Evolutionary conservation across 2,797 vertebrate genomes (phyloP).

Genomic region (Odontamblyopus rebecca): DNA sequence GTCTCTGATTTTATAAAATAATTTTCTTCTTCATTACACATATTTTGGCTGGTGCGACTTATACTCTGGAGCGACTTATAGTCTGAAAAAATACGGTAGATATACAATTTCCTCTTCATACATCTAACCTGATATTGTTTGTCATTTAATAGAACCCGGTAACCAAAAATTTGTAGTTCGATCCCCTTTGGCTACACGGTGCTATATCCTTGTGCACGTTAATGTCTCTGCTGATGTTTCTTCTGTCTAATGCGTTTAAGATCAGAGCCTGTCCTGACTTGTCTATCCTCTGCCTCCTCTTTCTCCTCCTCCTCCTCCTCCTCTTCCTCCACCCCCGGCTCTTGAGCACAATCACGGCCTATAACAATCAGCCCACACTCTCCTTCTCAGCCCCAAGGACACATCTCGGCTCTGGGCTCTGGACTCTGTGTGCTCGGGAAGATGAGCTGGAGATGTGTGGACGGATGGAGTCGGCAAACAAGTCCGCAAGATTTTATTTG

Average conservation of each 20-base stretch:
- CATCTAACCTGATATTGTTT: too few relatives aligned
- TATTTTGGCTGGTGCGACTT: too few relatives aligned
- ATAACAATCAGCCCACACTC: constrained; percentile 2
- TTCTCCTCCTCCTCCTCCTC: background rate
- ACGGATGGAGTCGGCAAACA: too few relatives aligned
- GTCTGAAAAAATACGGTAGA: too few relatives aligned
- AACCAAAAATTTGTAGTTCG: background rate
- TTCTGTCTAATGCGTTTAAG: background rate
- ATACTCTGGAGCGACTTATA: too few relatives aligned
- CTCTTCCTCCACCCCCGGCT: background rate
- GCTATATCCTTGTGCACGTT: background rate
- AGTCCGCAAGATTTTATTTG: background rate
- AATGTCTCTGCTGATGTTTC: background rate
- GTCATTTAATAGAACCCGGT: too few relatives aligned
- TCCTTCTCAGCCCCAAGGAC: constrained; percentile 7
- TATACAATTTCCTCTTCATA: too few relatives aligned
- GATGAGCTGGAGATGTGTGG: background rate
- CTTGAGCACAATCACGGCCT: background rate
- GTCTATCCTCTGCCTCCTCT: background rate
- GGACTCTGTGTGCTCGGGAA: background rate
- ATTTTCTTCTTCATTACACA: too few relatives aligned
- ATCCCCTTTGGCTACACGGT: background rate
- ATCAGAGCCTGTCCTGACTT: background rate
- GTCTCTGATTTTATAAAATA: too few relatives aligned
- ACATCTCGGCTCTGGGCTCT: background rate